phyloP scores from a whole-genome alignment of 2,113 vertebrate genomes.

The Protobothrops flavoviridis region DNA sequence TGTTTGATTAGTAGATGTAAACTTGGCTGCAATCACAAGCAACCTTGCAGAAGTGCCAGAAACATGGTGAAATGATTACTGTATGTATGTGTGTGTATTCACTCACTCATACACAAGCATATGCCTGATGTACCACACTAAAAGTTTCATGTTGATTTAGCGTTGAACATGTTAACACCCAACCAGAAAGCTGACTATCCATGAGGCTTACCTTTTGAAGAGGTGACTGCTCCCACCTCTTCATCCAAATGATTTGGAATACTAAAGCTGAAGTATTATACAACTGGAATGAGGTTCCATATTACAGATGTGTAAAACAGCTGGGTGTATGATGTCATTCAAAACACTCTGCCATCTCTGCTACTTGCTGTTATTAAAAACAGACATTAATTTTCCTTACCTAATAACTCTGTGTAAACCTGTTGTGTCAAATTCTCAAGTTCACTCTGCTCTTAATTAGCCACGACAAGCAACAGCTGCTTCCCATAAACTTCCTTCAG shows the following conservation, averaged over 20 bases:
- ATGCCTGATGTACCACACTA: not conserved
- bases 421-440: slow-evolving; percentile 51
- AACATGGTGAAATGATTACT: slow-evolving; percentile 63
- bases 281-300: slow-evolving; percentile 50
- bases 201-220: slow-evolving; percentile 25
- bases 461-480: slow-evolving; percentile 66
- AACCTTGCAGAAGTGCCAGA: slow-evolving; percentile 42
- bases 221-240: slow-evolving; percentile 51
- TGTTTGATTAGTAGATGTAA: slow-evolving; percentile 51
- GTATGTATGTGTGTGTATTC: not conserved
- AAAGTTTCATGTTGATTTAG: not conserved
- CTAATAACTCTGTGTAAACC: slow-evolving; percentile 48
- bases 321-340: slow-evolving; percentile 74
- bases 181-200: slow-evolving; percentile 27
- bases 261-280: slow-evolving; percentile 73
- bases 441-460: slow-evolving; percentile 69
- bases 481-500: slow-evolving; percentile 46
- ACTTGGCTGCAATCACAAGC: slow-evolving; percentile 41
- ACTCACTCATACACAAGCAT: not conserved
- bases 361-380: slow-evolving; percentile 76
- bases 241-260: slow-evolving; percentile 48
- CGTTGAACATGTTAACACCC: slow-evolving; percentile 26
- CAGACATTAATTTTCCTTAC: slow-evolving; percentile 67
- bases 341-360: slow-evolving; percentile 65
- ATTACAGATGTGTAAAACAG: slow-evolving; percentile 76